Evolutionary conservation across 2,113 vertebrate genomes (phyloP), one percentile per base, ranked within the genome.

Genomic region (Plectropomus leopardus): DNA sequence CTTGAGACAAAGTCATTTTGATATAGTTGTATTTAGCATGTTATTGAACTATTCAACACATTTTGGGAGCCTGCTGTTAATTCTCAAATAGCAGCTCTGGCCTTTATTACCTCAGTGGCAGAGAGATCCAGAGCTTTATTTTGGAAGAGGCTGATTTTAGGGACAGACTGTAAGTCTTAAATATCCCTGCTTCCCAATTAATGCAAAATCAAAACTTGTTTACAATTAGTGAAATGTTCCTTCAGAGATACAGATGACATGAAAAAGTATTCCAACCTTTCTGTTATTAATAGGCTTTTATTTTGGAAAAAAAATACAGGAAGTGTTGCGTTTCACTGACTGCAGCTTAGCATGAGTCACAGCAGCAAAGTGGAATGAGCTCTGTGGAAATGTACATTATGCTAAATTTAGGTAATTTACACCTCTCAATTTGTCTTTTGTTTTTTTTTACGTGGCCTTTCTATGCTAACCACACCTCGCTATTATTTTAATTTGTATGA

Each of bases 11-110:
- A 47, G n/a, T 60, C 21, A 5, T 19, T 34, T 73, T 55, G 61
- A 48, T 68, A 26, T 58, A 28, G 51, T 44, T 59, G 16, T 71
- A 26, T 55, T 53, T 24, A 48, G 47, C 47, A 14, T 69, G 30
- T 42, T 11, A 36, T 6, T 26, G 21, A 16, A 26, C 51, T 24
- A 8, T 26, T 58, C n/a, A 34, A 30, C 16, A 40, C 28, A 36
- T n/a, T 76, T 28, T 16, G 26, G n/a, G 17, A 48, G 44, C 53
- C 32, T 23, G 24, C 55, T 0, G 5, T 50, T 7, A 13, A 68
- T 44, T 47, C 11, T 60, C 55, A 24, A 60, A 36, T 34, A 21
- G 21, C 2, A 1, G 5, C 30, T 26, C 0, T 0, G 19, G 16
- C 26, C 4, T 14, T 45, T 47, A 16, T 55, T 57, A 19, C 26